Percentiles rank a stretch among this genome's conserved stretches.
These are phyloP conservation scores for Megalonaias nervosa DNA, from an alignment of 1,140 invertebrate species.

Conservation along the genomic window DNA sequence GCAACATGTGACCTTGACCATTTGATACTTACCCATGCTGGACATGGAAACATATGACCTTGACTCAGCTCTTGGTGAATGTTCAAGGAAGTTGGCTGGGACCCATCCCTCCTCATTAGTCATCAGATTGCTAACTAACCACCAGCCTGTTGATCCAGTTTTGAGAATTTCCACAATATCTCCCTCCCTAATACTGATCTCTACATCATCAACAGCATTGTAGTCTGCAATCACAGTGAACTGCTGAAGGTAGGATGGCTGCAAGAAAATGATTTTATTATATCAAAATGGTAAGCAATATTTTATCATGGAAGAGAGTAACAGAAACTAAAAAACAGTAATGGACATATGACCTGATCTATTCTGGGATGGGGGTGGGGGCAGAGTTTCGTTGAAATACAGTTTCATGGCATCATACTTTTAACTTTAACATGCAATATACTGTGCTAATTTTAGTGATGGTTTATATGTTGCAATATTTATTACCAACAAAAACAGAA, in stretches of 20 bases:
- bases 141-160: slow-evolving; percentile 95
- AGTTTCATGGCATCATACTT: neutral
- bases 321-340: neutral
- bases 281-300: neutral
- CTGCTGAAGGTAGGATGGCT: slow-evolving; percentile 60
- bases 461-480: neutral
- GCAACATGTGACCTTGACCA: neutral
- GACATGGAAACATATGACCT: slow-evolving; percentile 71
- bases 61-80: slow-evolving; percentile 71
- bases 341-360: neutral
- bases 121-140: slow-evolving; percentile 89
- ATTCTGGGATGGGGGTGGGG: neutral
- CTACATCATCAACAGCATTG: slow-evolving; percentile 85
- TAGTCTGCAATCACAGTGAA: slow-evolving; percentile 88
- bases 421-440: neutral
- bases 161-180: slow-evolving; percentile 87
- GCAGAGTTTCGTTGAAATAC: neutral
- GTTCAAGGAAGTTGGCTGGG: slow-evolving; percentile 91
- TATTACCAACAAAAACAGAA: no score
- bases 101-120: slow-evolving; percentile 89
- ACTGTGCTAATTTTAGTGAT: neutral
- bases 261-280: slow-evolving; percentile 18
- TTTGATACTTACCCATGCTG: slow-evolving; percentile 67
- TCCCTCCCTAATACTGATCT: slow-evolving; percentile 90
- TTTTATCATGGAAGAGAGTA: neutral